A percentile compares a stretch with the other conserved stretches of the same genome.
Conservation (phyloP, 1,140 invertebrate genomes). For the Hyles euphorbiae region DNA sequence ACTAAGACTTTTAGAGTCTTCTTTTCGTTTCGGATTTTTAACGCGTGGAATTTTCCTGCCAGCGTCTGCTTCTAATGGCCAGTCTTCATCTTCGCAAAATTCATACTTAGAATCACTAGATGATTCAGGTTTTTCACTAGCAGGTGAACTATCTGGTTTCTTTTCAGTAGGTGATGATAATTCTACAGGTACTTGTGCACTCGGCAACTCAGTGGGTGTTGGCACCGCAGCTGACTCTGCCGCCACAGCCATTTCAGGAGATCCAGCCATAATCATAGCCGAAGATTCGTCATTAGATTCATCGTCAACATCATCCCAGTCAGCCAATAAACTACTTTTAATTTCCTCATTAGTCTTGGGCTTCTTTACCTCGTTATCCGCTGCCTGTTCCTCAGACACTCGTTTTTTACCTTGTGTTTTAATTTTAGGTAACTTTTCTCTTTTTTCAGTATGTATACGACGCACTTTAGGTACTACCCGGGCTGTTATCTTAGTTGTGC, state of each 20-base stretch:
- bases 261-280: constrained; percentile 43
- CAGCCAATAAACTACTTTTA: constrained; percentile 70
- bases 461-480: constrained; percentile 48
- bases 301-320: constrained; percentile 72
- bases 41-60: constrained; percentile 75
- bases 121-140: constrained; percentile 48
- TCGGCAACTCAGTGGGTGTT: constrained; percentile 45
- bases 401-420: constrained; percentile 39
- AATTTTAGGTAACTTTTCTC: constrained; percentile 38
- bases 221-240: constrained; percentile 57
- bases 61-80: constrained; percentile 62
- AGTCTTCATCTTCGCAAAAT: constrained; percentile 77
- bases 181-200: constrained; percentile 35
- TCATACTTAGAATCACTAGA: constrained; percentile 72
- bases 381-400: constrained; percentile 32
- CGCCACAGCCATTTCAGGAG: constrained; percentile 68
- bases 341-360: constrained; percentile 70
- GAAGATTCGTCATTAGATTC: constrained; percentile 58
- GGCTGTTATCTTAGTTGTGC: constrained; percentile 24
- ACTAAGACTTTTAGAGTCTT: constrained; percentile 57
- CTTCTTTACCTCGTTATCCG: constrained; percentile 49
- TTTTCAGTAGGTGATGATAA: constrained; percentile 26
- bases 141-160: constrained; percentile 45
- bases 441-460: constrained; percentile 48
- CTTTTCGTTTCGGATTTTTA: constrained; percentile 61